Conservation (phyloP, 2,113 vertebrate species). For the Patagioenas fasciata region DNA sequence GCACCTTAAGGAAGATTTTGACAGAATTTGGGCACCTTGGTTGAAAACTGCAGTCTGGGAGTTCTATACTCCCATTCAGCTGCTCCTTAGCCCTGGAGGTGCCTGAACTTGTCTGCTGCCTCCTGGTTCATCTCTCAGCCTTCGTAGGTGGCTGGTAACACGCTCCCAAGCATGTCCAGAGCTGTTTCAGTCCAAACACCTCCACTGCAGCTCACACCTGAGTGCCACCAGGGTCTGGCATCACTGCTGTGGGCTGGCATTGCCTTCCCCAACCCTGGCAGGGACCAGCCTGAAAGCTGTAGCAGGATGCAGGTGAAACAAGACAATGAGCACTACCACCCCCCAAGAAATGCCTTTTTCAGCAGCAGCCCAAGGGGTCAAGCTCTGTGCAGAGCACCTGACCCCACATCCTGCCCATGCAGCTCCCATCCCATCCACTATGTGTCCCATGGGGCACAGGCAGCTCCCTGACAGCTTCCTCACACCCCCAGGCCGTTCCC, state of each 20-base stretch:
- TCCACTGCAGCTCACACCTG: background rate
- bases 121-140: background rate
- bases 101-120: background rate
- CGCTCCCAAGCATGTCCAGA: background rate
- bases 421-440: background rate
- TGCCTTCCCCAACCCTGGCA: background rate
- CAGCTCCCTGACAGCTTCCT: background rate
- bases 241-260: fast-evolving
- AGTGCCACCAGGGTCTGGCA: background rate
- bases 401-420: fast-evolving
- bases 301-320: background rate
- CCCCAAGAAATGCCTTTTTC: background rate
- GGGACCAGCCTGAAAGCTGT: background rate
- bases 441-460: background rate
- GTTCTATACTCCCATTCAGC: background rate
- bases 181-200: background rate
- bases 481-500: background rate
- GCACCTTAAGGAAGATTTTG: background rate
- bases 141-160: background rate
- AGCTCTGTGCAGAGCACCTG: background rate
- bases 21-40: background rate
- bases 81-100: background rate
- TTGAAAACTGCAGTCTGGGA: background rate
- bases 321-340: fast-evolving
- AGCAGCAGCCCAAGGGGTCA: background rate